These are phyloP conservation scores for Caiman crocodilus DNA, from an alignment of 2,797 vertebrate genomes.

Conservation along the genomic window DNA sequence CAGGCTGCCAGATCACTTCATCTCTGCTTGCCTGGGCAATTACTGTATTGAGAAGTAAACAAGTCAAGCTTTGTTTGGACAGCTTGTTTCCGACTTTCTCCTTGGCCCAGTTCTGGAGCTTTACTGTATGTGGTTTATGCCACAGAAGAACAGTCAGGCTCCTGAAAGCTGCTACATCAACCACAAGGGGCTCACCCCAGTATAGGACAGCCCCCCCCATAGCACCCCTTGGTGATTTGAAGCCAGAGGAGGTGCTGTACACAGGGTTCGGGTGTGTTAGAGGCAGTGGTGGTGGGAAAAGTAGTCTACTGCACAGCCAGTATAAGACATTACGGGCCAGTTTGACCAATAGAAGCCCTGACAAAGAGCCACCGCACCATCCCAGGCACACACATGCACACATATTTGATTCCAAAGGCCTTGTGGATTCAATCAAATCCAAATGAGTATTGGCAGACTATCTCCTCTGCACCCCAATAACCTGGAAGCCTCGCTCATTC, in stretches of 20 bases:
- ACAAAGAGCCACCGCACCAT: not conserved
- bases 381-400: too few species aligned
- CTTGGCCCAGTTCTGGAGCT: not conserved
- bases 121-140: not conserved
- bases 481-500: not conserved
- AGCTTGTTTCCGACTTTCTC: not conserved
- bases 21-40: not conserved
- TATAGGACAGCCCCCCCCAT: not conserved
- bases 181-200: not conserved
- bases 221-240: not conserved
- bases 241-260: not conserved
- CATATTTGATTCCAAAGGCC: not conserved
- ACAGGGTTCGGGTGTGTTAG: too few species aligned
- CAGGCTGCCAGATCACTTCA: not conserved
- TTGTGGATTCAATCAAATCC: not conserved
- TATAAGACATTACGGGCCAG: too few species aligned
- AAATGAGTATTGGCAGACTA: not conserved
- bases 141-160: not conserved
- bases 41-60: not conserved
- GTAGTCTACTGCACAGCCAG: not conserved
- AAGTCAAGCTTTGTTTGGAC: not conserved
- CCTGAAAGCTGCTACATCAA: not conserved
- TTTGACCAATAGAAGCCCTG: too few species aligned
- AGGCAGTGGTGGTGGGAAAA: not conserved
- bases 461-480: not conserved